Evolutionary conservation across 2,888 invertebrate genomes (phyloP), one percentile per base, ranked within the genome.

Genomic region (Cephus sareptanus): DNA sequence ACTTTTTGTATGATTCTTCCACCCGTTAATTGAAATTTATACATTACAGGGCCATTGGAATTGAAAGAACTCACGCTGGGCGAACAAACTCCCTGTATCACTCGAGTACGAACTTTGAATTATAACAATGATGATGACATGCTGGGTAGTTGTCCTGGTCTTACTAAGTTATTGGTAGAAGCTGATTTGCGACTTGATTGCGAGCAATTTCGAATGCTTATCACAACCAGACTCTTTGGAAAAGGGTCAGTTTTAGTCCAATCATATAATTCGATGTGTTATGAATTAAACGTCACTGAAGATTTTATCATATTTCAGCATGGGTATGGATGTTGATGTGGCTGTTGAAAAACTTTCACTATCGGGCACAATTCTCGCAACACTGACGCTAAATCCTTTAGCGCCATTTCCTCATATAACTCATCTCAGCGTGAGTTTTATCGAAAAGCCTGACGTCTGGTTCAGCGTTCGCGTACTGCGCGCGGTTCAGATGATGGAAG

Each of bases 391-490:
- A 81, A 92, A 93, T 82, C 91, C 92, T 87, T 91, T 92, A 79
- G 92, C 92, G 2, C 92, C 93, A 34, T 93, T 93, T 87, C 93
- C 93, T 12, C 93, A 93, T 85, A 88, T 93, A 81, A 91, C 92
- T 75, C 92, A 92, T 69, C 90, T 92, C 69, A 91, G 92, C 76
- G 82, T 93, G 77, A 92, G 92, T 70, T 93, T 93, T 85, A 83
- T 92, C 75, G 93, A 93, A 85, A 92, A 92, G 90, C 93, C 93
- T 56, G 92, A 93, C 80, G 92, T 93, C 34, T 93, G 92, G 92
- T 93, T 93, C 88, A 92, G 92, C 85, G 91, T 93, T 74, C 90
- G 92, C 56, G 89, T 93, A 56, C 84, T 93, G 1, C 85, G 90
- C 77, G 88, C 92, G 6, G 90, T 93, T 30, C 92, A 93, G 82